Evolutionary conservation across 2,113 vertebrate genomes (phyloP), one percentile per base, ranked within the genome.

Genomic region (Microcebus jonahi): DNA sequence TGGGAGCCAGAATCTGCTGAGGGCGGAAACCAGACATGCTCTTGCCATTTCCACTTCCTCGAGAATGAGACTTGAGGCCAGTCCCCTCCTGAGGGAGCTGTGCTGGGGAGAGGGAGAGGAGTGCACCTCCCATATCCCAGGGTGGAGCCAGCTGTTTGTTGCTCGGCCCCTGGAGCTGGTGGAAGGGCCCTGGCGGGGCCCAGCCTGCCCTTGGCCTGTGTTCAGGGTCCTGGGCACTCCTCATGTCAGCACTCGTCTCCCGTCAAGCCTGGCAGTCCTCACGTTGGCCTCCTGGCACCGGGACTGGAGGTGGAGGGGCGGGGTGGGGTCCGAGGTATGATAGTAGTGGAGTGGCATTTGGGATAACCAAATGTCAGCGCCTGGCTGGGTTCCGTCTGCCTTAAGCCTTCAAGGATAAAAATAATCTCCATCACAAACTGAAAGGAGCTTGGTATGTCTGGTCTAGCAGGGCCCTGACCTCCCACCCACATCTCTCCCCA

Each of bases 341-440:
- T 92, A 73, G 21, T 76, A n/a, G 3, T 53, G 8, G 57, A 48
- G 39, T 55, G 36, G 31, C 71, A 36, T 94, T 83, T 55, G 8
- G 61, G 29, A 42, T 75, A 45, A 87, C 73, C 82, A 85, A 25
- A 89, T 75, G 65, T 67, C 93, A 93, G 63, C 71, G 55, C 91
- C 84, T 86, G 39, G 13, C 71, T 84, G 55, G 36, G 45, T 86
- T 88, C 71, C 15, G 9, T 94, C 70, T 95, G 81, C 73, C 25
- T 73, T 59, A 77, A 96, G 57, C 70, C 65, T 80, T 91, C 88
- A 57, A 42, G 85, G 81, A 70, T 91, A 95, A 91, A 97, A 96
- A 88, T 77, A 84, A 71, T 79, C 50, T 29, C 53, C 45, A 57
- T 61, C n/a, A 53, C 48, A 94, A 23, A 93, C 31, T 50, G 65